phyloP scores from a whole-genome alignment of 2,113 vertebrate species.

The Chamaea fasciata region DNA sequence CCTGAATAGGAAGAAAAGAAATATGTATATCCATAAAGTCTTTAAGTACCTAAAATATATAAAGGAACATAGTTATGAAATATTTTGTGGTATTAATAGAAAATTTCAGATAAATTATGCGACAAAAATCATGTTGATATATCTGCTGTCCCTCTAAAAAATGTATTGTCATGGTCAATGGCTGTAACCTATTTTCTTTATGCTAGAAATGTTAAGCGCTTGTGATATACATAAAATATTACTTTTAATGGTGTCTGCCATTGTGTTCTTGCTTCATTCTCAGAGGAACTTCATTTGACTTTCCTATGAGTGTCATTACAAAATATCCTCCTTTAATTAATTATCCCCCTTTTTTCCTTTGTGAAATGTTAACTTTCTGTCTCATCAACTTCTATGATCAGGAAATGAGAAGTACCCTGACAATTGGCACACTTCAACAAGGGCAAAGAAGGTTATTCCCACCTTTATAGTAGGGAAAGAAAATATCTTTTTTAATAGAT shows the following conservation, averaged over 20 bases:
- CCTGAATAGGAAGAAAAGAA: neutral
- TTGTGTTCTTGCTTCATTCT: neutral
- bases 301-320: neutral
- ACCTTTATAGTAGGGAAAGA: neutral
- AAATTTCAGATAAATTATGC: neutral
- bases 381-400: neutral
- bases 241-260: neutral
- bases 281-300: neutral
- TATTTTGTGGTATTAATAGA: neutral
- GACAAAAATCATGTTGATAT: neutral
- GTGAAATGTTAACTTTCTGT: neutral
- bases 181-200: neutral
- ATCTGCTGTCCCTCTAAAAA: neutral
- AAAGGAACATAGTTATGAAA: neutral
- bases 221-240: neutral
- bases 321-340: neutral
- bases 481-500: neutral
- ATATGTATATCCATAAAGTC: neutral
- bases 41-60: neutral
- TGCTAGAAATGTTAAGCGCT: neutral
- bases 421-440: neutral
- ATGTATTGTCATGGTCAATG: neutral
- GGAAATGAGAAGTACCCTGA: neutral
- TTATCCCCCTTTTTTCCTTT: neutral
- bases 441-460: neutral